Conservation (phyloP, 2,113 vertebrate species). For the Perccottus glenii region DNA sequence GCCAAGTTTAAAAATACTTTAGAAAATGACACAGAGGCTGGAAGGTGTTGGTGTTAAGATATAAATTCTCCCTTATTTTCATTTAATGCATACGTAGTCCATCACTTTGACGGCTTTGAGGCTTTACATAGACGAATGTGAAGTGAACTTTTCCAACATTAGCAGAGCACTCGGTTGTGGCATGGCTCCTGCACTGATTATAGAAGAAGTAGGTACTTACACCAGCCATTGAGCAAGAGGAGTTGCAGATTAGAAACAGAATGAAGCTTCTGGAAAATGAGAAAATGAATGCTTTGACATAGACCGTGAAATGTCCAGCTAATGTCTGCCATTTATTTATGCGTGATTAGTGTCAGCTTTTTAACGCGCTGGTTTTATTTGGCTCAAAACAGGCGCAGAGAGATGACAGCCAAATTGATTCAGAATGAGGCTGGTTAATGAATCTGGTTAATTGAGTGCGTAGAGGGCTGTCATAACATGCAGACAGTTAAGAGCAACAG, state of each 20-base stretch:
- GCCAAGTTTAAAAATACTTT: slow-evolving; percentile 54
- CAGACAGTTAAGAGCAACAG: slow-evolving; percentile 53
- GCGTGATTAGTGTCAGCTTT: slow-evolving; percentile 71
- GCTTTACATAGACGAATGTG: background rate
- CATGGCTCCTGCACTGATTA: background rate
- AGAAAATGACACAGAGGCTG: slow-evolving; percentile 22
- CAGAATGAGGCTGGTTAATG: slow-evolving; percentile 68
- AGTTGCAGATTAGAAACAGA: background rate
- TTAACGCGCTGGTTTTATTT: slow-evolving; percentile 63
- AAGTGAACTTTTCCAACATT: background rate
- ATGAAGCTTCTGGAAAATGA: slow-evolving; percentile 23
- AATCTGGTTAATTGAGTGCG: slow-evolving; percentile 79
- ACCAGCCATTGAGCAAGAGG: background rate
- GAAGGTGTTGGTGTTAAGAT: slow-evolving; percentile 4
- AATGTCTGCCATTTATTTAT: slow-evolving; percentile 67
- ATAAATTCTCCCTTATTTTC: slow-evolving; percentile 5
- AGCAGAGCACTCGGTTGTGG: slow-evolving; percentile 2
- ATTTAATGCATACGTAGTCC: background rate
- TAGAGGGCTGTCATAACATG: slow-evolving; percentile 60
- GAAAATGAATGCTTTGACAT: slow-evolving; percentile 49
- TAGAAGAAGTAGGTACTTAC: slow-evolving; percentile 7
- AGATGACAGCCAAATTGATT: slow-evolving; percentile 74
- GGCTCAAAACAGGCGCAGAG: slow-evolving; percentile 59
- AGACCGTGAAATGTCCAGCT: slow-evolving; percentile 62
- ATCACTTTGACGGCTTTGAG: background rate